Percentiles rank a stretch among this genome's conserved stretches.
These are phyloP conservation scores for Sepioteuthis lessoniana DNA, from an alignment of 2,888 invertebrate genomes.

Conservation along the genomic window DNA sequence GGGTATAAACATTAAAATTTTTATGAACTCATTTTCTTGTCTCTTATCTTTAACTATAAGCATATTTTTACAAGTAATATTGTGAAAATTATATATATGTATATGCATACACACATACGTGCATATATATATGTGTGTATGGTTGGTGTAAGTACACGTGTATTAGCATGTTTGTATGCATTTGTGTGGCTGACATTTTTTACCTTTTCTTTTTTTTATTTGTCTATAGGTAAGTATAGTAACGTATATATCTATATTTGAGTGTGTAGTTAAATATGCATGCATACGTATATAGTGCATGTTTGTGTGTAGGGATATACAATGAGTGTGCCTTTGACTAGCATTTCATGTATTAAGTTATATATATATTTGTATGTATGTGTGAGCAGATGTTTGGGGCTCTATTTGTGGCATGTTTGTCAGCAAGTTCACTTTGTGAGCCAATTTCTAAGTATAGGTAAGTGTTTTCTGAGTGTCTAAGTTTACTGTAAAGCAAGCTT, in stretches of 20 bases:
- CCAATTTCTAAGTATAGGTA: too few relatives aligned
- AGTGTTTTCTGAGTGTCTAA: too few relatives aligned
- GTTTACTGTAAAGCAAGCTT: too few relatives aligned
- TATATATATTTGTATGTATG: too few relatives aligned
- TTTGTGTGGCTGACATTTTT: neutral
- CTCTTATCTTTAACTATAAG: neutral
- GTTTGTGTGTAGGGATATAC: neutral
- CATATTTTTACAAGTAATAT: neutral
- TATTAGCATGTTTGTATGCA: neutral
- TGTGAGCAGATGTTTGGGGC: too few relatives aligned
- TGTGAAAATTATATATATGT: neutral
- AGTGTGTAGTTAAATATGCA: neutral
- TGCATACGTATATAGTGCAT: neutral
- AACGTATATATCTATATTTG: neutral
- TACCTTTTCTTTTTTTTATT: too few relatives aligned
- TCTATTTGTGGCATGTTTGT: too few relatives aligned
- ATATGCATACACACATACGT: neutral
- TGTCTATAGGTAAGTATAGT: neutral
- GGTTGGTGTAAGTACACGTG: neutral
- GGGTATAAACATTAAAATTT: neutral
- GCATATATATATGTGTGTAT: neutral
- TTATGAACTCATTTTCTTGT: neutral
- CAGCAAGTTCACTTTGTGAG: too few relatives aligned
- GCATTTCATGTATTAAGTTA: neutral
- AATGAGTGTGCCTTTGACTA: neutral